A percentile compares a stretch with the other conserved stretches of the same genome.
Evolutionary conservation across 2,888 invertebrate species (phyloP).

Genomic region (Acronicta aceris): DNA sequence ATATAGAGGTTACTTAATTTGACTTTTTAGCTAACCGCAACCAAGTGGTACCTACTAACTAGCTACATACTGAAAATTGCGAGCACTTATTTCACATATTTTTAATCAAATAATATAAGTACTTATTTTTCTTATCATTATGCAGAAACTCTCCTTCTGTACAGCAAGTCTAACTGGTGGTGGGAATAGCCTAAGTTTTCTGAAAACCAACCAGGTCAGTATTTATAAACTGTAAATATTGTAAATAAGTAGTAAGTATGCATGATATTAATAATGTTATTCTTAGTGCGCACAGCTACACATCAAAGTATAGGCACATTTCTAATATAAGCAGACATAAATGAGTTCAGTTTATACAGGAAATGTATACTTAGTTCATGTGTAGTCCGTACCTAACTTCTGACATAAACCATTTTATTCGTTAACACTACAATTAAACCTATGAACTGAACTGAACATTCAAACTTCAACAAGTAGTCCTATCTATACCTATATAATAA

Average conservation of each 20-base stretch:
- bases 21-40: too few relatives aligned
- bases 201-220: constrained; percentile 72
- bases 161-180: constrained; percentile 84
- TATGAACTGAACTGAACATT: too few relatives aligned
- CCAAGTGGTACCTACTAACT: neutral
- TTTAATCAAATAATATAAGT: neutral
- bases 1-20: too few relatives aligned
- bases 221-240: constrained; percentile 25
- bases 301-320: too few relatives aligned
- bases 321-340: too few relatives aligned
- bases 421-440: neutral
- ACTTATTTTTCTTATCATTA: constrained; percentile 51
- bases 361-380: too few relatives aligned
- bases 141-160: constrained; percentile 69
- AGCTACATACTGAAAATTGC: neutral
- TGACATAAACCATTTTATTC: neutral
- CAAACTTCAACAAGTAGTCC: too few relatives aligned
- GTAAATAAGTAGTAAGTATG: constrained; percentile 16
- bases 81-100: neutral
- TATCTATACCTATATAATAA: too few relatives aligned
- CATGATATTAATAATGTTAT: neutral
- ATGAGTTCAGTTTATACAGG: too few relatives aligned
- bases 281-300: too few relatives aligned
- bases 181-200: constrained; percentile 75
- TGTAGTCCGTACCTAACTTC: neutral